phyloP scores from a whole-genome alignment of 2,113 vertebrate genomes.

The Zosterops japonicus region DNA sequence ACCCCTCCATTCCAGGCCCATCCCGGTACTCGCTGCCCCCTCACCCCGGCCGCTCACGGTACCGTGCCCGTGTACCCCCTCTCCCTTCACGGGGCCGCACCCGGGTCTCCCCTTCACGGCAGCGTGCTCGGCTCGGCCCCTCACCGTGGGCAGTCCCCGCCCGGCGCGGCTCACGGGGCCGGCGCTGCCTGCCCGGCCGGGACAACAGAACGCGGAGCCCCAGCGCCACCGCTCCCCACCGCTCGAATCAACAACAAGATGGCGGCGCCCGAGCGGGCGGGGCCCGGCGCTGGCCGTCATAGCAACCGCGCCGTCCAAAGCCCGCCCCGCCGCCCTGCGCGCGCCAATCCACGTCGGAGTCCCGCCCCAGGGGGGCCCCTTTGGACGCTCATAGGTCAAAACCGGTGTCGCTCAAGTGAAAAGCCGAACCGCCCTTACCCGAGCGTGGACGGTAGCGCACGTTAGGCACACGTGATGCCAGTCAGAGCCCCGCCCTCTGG shows the following conservation, averaged over 20 bases:
- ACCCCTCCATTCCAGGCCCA: too few species aligned
- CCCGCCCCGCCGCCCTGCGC: neutral
- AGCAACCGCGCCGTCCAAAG: slow-evolving; percentile 43
- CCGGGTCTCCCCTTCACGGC: neutral
- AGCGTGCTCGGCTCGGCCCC: too few species aligned
- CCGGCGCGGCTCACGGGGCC: neutral
- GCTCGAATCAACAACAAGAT: slow-evolving; percentile 75
- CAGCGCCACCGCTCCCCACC: slow-evolving; percentile 8
- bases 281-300: slow-evolving; percentile 42
- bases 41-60: neutral
- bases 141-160: neutral
- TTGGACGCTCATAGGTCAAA: rapidly evolving
- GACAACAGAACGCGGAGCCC: neutral
- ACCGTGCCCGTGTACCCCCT: neutral
- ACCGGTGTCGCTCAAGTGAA: rapidly evolving
- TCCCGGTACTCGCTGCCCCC: neutral
- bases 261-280: slow-evolving; percentile 46
- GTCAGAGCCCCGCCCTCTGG: neutral
- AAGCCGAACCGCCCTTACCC: neutral
- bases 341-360: neutral
- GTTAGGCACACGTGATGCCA: slow-evolving; percentile 48
- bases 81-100: neutral
- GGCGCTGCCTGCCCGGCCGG: slow-evolving; percentile 19
- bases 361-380: rapidly evolving
- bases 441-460: neutral